Evolutionary conservation across 2,888 invertebrate genomes (phyloP), one percentile per base, ranked within the genome.

Genomic region (Drosophila testacea): DNA sequence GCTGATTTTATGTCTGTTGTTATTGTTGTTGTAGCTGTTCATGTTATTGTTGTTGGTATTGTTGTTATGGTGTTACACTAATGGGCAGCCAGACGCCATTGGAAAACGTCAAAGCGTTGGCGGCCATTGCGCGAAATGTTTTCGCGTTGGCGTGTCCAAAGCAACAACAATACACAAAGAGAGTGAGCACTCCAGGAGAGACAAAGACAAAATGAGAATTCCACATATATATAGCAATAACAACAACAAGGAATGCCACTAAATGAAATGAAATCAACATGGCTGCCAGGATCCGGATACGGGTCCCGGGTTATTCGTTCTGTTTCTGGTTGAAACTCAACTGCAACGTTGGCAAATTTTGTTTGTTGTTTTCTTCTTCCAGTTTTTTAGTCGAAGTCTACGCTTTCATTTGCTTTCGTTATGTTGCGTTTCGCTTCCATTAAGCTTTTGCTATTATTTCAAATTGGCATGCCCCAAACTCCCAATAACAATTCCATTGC

Each of bases 251-350:
- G 59, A 67, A 63, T 67, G 59, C 59, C 56, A 78, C 73, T 79
- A 80, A 83, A 83, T 88, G 88, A 79, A 87, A 83, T 89, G 82
- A 89, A 89, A 84, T 84, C 83, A 88, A 90, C 85, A 89, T 90
- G 90, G 90, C 89, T 73, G 83, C 85, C 88, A 54, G 64, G 41
- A 63, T 63, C 55, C 68, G 55, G 46, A 47, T 38, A 59, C 51
- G 22, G 42, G 41, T 52, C 52, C 52, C 6, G 55, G 39, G 11
- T 64, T 42, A n/a, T 16, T 36, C 47, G 22, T 2, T 22, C 22
- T 22, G 22, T 22, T 41, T 47, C 48, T 46, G 56, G 32, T 44
- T n/a, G 27, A 16, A 47, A 47, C 32, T 48, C 59, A 80, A 79
- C 77, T 86, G 88, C 87, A 83, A 68, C 78, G 88, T 90, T 89